Evolutionary conservation across 2,797 vertebrate genomes (phyloP), one percentile per base, ranked within the genome.

Genomic region (Hydrophis major): DNA sequence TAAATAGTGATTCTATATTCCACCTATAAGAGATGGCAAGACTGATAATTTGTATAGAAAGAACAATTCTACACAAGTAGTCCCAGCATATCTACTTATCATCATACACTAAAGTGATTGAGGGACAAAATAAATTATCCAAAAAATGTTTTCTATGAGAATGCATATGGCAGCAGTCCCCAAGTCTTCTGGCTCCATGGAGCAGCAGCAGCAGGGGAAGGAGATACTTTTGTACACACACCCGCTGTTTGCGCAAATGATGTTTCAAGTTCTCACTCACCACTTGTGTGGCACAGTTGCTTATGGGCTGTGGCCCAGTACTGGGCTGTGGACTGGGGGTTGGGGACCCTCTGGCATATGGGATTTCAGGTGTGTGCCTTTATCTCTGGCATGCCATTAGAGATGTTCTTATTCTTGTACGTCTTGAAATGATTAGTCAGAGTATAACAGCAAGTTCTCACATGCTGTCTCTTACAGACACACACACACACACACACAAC

Each of bases 161-260:
- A 83, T 12, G 74, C 74, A 47, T 47, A 47, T 83, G 37, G 20
- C 6, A 32, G 6, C 4, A 37, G 66, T 37, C 66, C 66, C 32
- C 14, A 74, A 74, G 16, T 74, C 37, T 37, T 74, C 66, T 1
- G 6, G 32, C 32, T 74, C 16, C 16, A 0, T 18, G 16, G 66
- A n/a, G 14, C 16, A 74, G 32, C 32, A 74, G 32, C 18, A 32
- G 66, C 16, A 74, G 14, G 16, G 14, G 14, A 16, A 37, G 16
- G 6, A 16, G 66, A 74, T 18, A 6, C 2, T 74, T 74, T 37
- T 0, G 14, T 37, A 14, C 32, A n/a, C 2, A 1, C 1, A 0
- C n/a, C 14, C 1, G 0, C n/a, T 74, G n/a, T 16, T 74, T 74
- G n/a, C 1, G 2, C n/a, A 74, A 74, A 18, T 37, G 6, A 16